A percentile compares a stretch with the other conserved stretches of the same genome.
Conservation (phyloP, 2,113 vertebrate species). For the Macrotis lagotis region DNA sequence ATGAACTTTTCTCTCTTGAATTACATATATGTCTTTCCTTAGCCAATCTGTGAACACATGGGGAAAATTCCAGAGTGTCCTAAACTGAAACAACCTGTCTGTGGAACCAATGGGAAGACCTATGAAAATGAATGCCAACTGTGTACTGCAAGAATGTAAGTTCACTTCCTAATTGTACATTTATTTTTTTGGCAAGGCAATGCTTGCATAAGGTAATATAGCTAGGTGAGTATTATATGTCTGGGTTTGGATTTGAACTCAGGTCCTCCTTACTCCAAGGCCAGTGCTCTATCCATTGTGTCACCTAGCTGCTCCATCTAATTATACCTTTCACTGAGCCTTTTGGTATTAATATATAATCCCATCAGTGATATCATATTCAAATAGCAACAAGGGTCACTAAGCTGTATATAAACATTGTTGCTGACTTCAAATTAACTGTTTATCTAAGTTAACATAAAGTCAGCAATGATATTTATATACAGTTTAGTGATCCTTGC, state of each 20-base stretch:
- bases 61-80: slow-evolving; percentile 60
- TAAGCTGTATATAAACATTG: not conserved
- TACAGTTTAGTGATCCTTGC: not conserved
- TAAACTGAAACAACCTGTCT: slow-evolving; percentile 36
- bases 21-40: not conserved
- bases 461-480: not conserved
- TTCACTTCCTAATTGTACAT: not conserved
- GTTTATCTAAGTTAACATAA: no score
- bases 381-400: not conserved
- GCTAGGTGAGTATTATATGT: no score
- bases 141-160: slow-evolving; percentile 70
- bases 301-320: no score
- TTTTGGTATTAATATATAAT: not conserved
- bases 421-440: not conserved
- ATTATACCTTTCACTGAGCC: not conserved
- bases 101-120: slow-evolving; percentile 69
- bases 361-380: not conserved
- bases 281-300: no score
- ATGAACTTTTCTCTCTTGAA: not conserved
- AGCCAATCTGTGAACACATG: slow-evolving; percentile 77
- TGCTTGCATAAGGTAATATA: no score
- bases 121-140: slow-evolving; percentile 74
- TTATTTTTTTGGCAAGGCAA: no score
- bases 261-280: no score
- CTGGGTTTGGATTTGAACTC: no score